phyloP scores from a whole-genome alignment of 2,888 invertebrate species.

The Cheilosia urbana region DNA sequence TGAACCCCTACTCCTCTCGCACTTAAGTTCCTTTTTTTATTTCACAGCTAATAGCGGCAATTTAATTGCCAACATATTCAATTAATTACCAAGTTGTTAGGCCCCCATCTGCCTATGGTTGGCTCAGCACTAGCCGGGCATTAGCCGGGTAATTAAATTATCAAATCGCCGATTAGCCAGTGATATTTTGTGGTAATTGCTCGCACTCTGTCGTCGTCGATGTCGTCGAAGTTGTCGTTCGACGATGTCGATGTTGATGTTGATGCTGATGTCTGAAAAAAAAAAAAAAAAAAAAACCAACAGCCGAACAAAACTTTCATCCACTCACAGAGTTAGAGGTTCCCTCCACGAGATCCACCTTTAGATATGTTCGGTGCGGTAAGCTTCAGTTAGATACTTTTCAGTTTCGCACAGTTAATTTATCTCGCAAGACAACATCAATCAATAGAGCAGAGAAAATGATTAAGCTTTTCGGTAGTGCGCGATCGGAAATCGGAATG shows the following conservation, averaged over 20 bases:
- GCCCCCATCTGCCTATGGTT: slow-evolving; percentile 54
- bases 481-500: slow-evolving; percentile 21
- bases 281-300: too few species aligned
- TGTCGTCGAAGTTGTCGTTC: slow-evolving; percentile 11
- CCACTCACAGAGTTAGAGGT: slow-evolving; percentile 3
- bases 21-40: background rate
- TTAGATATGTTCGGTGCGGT: background rate
- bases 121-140: slow-evolving; percentile 44
- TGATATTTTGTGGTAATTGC: slow-evolving; percentile 75
- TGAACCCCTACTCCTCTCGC: background rate
- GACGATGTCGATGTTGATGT: slow-evolving; percentile 30
- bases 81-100: slow-evolving; percentile 74
- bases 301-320: slow-evolving; percentile 35
- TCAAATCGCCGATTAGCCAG: slow-evolving; percentile 72
- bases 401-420: slow-evolving; percentile 26
- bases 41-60: slow-evolving; percentile 64
- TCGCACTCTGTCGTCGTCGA: slow-evolving; percentile 66
- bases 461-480: slow-evolving; percentile 22
- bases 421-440: slow-evolving; percentile 5
- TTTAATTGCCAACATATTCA: slow-evolving; percentile 75
- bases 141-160: slow-evolving; percentile 69
- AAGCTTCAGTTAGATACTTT: slow-evolving; percentile 14
- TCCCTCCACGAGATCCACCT: background rate
- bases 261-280: background rate
- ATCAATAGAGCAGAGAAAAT: background rate